phyloP scores from a whole-genome alignment of 2,888 invertebrate genomes.

The Drosophila kokeensis region DNA sequence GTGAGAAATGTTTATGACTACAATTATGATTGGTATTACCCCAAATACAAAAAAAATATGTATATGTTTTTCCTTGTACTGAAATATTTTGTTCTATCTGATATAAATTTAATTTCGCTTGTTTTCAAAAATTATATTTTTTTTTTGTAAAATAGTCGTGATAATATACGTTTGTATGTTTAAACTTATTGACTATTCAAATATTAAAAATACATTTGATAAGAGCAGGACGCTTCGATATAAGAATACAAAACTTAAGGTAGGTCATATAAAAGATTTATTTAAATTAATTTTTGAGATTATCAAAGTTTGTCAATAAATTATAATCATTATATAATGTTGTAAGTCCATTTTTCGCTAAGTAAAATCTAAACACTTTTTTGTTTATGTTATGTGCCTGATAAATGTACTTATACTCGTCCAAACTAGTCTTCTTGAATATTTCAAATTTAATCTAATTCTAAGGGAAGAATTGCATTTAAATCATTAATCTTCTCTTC shows the following conservation, averaged over 20 bases:
- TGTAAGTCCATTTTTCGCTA: fast-evolving
- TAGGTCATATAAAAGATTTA: neutral
- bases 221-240: no score
- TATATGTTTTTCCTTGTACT: no score
- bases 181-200: no score
- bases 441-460: neutral
- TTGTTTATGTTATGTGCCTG: neutral
- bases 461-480: no score
- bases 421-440: neutral
- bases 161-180: neutral
- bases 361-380: neutral
- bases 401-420: neutral
- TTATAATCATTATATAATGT: neutral
- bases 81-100: neutral
- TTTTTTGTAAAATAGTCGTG: neutral
- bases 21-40: neutral
- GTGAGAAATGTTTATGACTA: neutral
- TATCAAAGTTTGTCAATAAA: neutral
- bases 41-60: no score
- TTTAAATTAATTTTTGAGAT: neutral
- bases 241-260: neutral
- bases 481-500: neutral
- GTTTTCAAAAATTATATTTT: neutral
- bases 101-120: no score
- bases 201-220: no score